A percentile compares a stretch with the other conserved stretches of the same genome.
These are phyloP conservation scores for Rapana venosa DNA, from an alignment of 2,888 invertebrate genomes.

Conservation along the genomic window DNA sequence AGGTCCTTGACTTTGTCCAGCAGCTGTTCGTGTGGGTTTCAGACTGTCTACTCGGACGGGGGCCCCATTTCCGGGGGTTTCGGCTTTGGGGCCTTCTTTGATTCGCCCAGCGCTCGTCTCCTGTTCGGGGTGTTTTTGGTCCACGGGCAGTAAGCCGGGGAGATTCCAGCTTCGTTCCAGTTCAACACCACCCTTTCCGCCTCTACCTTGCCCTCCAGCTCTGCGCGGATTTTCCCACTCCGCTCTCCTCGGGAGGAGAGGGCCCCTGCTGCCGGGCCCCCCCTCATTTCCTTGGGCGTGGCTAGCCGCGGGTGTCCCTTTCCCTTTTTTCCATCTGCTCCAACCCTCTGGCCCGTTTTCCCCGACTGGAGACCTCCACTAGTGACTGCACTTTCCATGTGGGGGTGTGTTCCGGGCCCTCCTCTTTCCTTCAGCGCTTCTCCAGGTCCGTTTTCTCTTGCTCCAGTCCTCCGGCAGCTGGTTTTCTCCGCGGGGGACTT, in stretches of 20 bases:
- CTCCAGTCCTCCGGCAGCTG: constrained; percentile 49
- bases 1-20: constrained; percentile 73
- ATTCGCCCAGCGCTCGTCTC: constrained; percentile 49
- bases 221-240: constrained; percentile 77
- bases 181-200: constrained; percentile 68
- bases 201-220: constrained; percentile 75
- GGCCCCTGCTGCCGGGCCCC: constrained; percentile 33
- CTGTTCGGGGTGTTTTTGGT: constrained; percentile 50
- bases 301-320: constrained; percentile 42
- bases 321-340: constrained; percentile 55
- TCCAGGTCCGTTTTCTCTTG: constrained; percentile 50
- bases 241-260: constrained; percentile 48
- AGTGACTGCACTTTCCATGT: constrained; percentile 46
- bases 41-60: constrained; percentile 25
- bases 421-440: constrained; percentile 54
- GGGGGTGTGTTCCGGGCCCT: constrained; percentile 30
- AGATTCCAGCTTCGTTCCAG: constrained; percentile 54
- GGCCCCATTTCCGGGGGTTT: constrained; percentile 48
- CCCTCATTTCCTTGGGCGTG: background rate
- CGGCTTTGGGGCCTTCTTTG: constrained; percentile 46
- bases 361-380: constrained; percentile 54
- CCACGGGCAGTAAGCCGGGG: constrained; percentile 32
- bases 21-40: constrained; percentile 16
- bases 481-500: constrained; percentile 47
- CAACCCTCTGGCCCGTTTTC: constrained; percentile 54